Conservation (phyloP, 2,797 vertebrate genomes). For the Anguilla megastoma region DNA sequence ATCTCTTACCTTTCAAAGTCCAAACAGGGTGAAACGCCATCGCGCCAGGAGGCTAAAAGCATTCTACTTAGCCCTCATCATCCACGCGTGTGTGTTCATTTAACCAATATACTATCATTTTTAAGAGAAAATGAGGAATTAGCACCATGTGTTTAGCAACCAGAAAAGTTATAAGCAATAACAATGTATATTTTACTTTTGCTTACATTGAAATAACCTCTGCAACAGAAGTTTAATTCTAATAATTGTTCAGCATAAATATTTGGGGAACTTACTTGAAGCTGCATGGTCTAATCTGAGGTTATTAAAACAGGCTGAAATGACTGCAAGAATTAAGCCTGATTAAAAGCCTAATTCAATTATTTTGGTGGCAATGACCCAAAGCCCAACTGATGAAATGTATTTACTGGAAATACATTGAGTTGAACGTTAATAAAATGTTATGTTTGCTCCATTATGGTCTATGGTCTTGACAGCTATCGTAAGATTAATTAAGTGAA, state of each 20-base stretch:
- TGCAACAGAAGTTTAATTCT: not conserved
- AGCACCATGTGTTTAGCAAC: not conserved
- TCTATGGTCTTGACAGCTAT: not conserved
- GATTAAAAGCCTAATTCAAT: not conserved
- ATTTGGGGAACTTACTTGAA: not conserved
- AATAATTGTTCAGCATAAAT: not conserved
- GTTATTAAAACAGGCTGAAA: conserved; percentile 5
- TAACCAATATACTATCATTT: not conserved
- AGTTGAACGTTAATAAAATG: not conserved
- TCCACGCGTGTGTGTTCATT: not conserved
- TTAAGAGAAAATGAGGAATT: not conserved
- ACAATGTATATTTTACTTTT: not conserved
- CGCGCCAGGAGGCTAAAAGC: not conserved
- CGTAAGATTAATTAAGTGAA: not conserved
- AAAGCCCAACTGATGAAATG: not conserved
- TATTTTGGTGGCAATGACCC: not conserved
- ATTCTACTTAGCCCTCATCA: not conserved
- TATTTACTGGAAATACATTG: not conserved
- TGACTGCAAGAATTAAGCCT: not conserved
- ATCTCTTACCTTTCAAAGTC: not conserved
- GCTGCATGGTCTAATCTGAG: not conserved
- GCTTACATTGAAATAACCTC: not conserved
- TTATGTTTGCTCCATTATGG: not conserved
- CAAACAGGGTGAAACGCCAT: not conserved
- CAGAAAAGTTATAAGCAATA: not conserved